Conservation (phyloP, 2,888 invertebrate species). For the Oxytorus armatus region DNA sequence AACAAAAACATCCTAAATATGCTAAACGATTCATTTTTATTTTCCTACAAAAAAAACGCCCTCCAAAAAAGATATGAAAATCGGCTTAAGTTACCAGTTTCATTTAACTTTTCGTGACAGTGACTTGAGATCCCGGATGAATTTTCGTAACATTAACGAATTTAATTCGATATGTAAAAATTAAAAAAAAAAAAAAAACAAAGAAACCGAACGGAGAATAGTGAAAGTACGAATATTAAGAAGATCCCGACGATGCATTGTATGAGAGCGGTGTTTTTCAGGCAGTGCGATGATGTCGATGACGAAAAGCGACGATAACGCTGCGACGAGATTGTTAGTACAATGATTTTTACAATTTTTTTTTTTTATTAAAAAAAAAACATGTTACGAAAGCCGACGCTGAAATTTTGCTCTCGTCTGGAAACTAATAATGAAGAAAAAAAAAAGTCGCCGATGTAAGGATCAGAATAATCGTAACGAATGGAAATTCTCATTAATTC, state of each 20-base stretch:
- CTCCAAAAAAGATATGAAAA: too few relatives aligned
- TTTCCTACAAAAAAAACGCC: too few relatives aligned
- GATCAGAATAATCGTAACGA: not conserved
- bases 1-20: too few relatives aligned
- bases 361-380: not conserved
- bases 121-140: too few relatives aligned
- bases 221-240: conserved; percentile 18
- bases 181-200: conserved; percentile 1
- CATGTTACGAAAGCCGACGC: not conserved
- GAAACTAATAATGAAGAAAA: not conserved
- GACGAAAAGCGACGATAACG: conserved; percentile 53
- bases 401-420: not conserved
- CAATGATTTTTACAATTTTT: conserved; percentile 28
- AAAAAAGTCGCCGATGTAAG: not conserved
- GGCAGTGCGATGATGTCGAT: conserved; percentile 76
- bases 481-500: not conserved
- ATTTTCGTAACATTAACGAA: too few relatives aligned
- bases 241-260: conserved; percentile 69
- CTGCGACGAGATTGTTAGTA: conserved; percentile 49
- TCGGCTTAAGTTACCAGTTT: too few relatives aligned
- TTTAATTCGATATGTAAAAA: not conserved
- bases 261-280: conserved; percentile 81
- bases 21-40: too few relatives aligned
- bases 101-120: too few relatives aligned
- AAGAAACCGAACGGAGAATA: too few relatives aligned